Evolutionary conservation across 2,888 invertebrate genomes (phyloP).

Genomic region (Bibio marci): DNA sequence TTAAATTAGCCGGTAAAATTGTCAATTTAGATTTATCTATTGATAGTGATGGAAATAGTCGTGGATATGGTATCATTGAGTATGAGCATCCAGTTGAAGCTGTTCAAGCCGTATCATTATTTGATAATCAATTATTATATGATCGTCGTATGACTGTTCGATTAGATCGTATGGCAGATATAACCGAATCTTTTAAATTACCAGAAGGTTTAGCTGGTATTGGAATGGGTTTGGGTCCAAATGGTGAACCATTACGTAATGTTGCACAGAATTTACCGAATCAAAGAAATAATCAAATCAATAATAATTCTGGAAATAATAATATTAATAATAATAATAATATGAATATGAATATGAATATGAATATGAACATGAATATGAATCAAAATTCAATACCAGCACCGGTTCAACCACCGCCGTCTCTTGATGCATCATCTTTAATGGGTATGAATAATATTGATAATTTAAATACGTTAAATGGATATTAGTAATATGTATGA

Average conservation of each 20-base stretch:
- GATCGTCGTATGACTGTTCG: constrained; percentile 90
- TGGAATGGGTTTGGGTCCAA: constrained; percentile 85
- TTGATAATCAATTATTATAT: constrained; percentile 84
- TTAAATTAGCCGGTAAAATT: constrained; percentile 92
- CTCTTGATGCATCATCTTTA: constrained; percentile 6
- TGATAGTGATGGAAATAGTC: constrained; percentile 91
- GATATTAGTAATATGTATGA: constrained; percentile 26
- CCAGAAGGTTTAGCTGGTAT: constrained; percentile 85
- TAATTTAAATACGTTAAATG: no score
- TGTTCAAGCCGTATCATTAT: constrained; percentile 94
- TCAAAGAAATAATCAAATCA: background rate
- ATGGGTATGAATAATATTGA: constrained; percentile 28
- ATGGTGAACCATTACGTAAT: constrained; percentile 77
- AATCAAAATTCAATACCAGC: constrained; percentile 19
- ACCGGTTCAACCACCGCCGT: constrained; percentile 19
- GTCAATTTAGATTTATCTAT: constrained; percentile 74
- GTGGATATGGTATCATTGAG: constrained; percentile 90
- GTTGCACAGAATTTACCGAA: constrained; percentile 59
- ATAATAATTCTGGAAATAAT: constrained; percentile 12
- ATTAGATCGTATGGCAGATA: constrained; percentile 71
- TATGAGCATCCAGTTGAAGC: constrained; percentile 97
- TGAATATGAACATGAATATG: no score
- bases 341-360: no score
- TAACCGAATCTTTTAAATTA: constrained; percentile 51
- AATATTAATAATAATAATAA: no score